Percentiles rank a stretch among this genome's conserved stretches.
Evolutionary conservation across 2,113 vertebrate species (phyloP).

Genomic region (Toxostoma redivivum): DNA sequence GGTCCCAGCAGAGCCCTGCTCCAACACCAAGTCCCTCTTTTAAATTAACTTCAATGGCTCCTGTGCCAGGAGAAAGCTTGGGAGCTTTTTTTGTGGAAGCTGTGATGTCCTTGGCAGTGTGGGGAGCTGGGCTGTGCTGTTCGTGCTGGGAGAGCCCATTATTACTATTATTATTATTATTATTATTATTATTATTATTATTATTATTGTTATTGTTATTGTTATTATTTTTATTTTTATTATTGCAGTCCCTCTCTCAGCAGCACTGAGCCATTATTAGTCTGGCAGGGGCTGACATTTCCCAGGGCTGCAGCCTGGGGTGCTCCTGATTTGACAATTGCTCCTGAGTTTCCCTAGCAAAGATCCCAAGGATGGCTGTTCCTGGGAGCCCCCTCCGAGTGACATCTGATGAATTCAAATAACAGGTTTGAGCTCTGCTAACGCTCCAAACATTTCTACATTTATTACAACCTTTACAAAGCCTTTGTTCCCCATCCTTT

Average conservation of each 20-base stretch:
- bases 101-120: neutral
- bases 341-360: neutral
- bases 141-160: neutral
- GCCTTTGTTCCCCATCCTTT: neutral
- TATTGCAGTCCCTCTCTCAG: neutral
- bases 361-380: neutral
- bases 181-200: too few relatives aligned
- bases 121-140: neutral
- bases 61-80: neutral
- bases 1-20: neutral
- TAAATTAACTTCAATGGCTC: neutral
- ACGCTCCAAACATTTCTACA: conserved; percentile 51
- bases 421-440: neutral
- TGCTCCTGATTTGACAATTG: conserved; percentile 21
- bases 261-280: neutral
- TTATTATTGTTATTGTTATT: neutral
- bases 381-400: conserved; percentile 44
- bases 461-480: conserved; percentile 33
- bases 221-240: neutral
- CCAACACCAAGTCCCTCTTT: neutral
- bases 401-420: conserved; percentile 50
- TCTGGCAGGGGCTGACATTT: conserved; percentile 24
- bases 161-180: neutral
- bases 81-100: neutral
- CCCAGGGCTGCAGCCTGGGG: neutral